phyloP scores from a whole-genome alignment of 2,888 invertebrate genomes.

The Macropis europaea region DNA sequence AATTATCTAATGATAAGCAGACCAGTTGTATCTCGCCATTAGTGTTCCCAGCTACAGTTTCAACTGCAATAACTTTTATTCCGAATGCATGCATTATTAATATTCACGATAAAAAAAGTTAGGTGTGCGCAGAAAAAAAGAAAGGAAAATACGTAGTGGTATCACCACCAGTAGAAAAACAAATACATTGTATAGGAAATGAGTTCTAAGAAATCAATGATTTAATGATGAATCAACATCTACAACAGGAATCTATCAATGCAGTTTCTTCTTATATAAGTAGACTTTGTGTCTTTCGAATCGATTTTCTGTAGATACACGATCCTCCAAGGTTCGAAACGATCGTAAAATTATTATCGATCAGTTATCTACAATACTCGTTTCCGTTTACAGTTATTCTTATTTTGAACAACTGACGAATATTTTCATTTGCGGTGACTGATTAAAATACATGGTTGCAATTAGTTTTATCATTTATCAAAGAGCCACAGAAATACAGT shows the following conservation, averaged over 20 bases:
- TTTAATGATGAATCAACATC: background rate
- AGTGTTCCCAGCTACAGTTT: background rate
- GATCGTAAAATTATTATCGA: background rate
- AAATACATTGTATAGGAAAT: background rate
- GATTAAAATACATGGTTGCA: too few relatives aligned
- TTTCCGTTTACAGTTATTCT: background rate
- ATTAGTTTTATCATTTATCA: too few relatives aligned
- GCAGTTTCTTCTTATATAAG: background rate
- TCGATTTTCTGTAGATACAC: background rate
- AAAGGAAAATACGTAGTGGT: background rate
- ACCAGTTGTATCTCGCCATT: too few relatives aligned
- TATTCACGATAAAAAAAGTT: background rate
- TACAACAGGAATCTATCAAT: background rate
- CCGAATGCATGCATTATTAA: background rate
- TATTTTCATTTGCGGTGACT: too few relatives aligned
- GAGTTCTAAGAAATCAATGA: background rate
- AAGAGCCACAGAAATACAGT: too few relatives aligned
- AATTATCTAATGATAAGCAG: too few relatives aligned
- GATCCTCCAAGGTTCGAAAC: background rate
- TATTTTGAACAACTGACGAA: too few relatives aligned
- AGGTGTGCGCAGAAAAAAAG: too few relatives aligned
- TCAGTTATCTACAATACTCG: background rate
- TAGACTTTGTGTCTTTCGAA: background rate
- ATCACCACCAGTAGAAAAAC: background rate
- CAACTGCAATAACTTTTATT: background rate